Conservation (phyloP, 2,888 invertebrate genomes). For the Apocheima hispidaria region DNA sequence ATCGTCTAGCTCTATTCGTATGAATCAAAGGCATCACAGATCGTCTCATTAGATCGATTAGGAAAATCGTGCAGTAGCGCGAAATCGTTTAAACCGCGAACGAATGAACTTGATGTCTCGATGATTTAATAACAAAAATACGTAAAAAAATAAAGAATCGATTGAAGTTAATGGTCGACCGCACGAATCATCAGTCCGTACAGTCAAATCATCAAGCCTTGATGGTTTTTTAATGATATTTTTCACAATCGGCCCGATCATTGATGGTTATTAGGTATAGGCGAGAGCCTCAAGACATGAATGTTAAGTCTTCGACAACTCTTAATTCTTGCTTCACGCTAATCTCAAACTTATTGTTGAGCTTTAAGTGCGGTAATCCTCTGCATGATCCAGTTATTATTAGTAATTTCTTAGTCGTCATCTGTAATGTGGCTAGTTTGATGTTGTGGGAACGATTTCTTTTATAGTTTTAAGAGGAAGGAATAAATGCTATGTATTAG, state of each 20-base stretch:
- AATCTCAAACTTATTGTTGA: constrained; percentile 53
- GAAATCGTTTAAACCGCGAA: constrained; percentile 55
- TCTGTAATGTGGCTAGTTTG: constrained; percentile 38
- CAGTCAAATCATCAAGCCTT: constrained; percentile 83
- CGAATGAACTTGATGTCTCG: constrained; percentile 62
- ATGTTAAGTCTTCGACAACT: constrained; percentile 60
- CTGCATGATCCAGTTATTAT: constrained; percentile 49
- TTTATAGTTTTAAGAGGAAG: constrained; percentile 17
- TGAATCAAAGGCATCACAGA: constrained; percentile 19
- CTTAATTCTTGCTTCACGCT: constrained; percentile 46
- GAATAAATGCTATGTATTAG: not conserved
- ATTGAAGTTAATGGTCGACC: constrained; percentile 81
- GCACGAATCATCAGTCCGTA: constrained; percentile 68
- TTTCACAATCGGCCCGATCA: constrained; percentile 85
- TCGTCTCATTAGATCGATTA: constrained; percentile 16
- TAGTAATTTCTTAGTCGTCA: constrained; percentile 51
- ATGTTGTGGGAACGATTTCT: constrained; percentile 44
- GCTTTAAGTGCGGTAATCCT: constrained; percentile 49
- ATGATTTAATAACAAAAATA: constrained; percentile 79
- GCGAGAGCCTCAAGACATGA: constrained; percentile 76
- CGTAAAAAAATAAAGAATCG: constrained; percentile 74
- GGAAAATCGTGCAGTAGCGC: constrained; percentile 46
- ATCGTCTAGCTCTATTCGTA: constrained; percentile 68
- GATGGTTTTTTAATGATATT: constrained; percentile 87
- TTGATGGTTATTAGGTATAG: constrained; percentile 85